Base-by-base conservation (phyloP, 23 tunicate species). In the Aplidium turbinatum region DNA sequence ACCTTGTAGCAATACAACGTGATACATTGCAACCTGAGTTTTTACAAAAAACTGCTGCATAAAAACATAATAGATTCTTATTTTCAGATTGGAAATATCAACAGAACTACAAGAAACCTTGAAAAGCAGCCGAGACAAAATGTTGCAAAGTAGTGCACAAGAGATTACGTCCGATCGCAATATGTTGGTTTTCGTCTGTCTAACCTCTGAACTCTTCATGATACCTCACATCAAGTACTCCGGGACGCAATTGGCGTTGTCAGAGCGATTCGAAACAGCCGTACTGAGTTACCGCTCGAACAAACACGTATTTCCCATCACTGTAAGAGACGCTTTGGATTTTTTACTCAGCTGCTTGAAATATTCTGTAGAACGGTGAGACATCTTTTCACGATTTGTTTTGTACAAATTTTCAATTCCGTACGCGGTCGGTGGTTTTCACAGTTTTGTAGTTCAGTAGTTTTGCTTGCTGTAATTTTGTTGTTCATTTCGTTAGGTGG, bases 141-240 rank as follows among this genome's bases (percentile, higher is more conserved):
- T 52, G 42, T 42, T 70, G 9, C 27, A 22, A 34, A 22, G 67
- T 30, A 52, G 38, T 33, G 21, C 18, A 1, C 73, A 46, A 23
- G 64, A 81, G 3, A 2, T 61, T 0, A 27, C 54, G 31, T 55
- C 87, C 3, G 95, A 87, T 78, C 34, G 47, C 16, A 75, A 81
- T 45, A 60, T 81, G 68, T 31, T 76, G 20, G 27, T 76, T 22
- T 68, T 81, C 24, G 34, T 81, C 9, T 88, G 96, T 31, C 48
- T 88, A 50, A 75, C 51, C 32, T 38, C 76, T 18, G 96, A 88
- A 68, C 57, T 88, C 46, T 88, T 53, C 39, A 46, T 81, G 28
- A 35, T 80, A 2, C 57, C 73, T 6, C 67, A 81, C 33, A 27
- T 67, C 32, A 40, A 81, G 9, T 31, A 26, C 25, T 6, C 19